Percentiles rank a stretch among this genome's conserved stretches.
Conservation (phyloP, 1,140 invertebrate species). For the Formica selysi region DNA sequence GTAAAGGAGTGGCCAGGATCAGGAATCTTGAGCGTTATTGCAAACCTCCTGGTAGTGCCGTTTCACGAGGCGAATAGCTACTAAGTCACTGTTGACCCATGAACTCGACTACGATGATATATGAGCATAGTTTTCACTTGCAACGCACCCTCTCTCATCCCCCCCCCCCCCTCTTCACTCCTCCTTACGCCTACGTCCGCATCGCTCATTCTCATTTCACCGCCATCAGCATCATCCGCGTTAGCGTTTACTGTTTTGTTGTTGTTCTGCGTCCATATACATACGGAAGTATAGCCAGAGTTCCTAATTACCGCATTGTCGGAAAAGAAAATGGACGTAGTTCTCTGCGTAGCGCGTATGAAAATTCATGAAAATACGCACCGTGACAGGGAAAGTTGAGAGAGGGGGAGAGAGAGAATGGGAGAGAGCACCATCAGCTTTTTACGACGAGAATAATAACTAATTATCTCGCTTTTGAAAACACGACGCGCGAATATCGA, state of each 20-base stretch:
- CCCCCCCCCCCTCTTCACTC: too few species aligned
- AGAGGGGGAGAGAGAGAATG: too few species aligned
- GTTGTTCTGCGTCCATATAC: not conserved
- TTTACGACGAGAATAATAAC: constrained; percentile 17
- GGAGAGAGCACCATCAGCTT: not conserved
- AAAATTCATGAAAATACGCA: constrained; percentile 26
- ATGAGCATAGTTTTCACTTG: constrained; percentile 78
- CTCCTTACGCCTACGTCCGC: not conserved
- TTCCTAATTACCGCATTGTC: constrained; percentile 59
- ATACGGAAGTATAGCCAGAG: constrained; percentile 8
- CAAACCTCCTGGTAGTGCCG: constrained; percentile 59
- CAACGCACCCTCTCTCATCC: not conserved
- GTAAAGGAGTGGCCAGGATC: constrained; percentile 18
- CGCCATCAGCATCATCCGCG: constrained; percentile 28
- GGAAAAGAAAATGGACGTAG: constrained; percentile 32
- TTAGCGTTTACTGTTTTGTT: constrained; percentile 48
- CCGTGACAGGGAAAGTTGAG: not conserved
- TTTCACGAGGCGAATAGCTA: constrained; percentile 76
- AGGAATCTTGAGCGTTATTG: constrained; percentile 60
- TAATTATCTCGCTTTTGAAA: constrained; percentile 47
- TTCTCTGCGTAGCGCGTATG: not conserved
- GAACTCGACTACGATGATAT: constrained; percentile 75
- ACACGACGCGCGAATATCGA: constrained; percentile 11
- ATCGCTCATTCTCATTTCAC: constrained; percentile 34
- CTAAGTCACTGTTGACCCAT: constrained; percentile 77